These are phyloP conservation scores for Aplodontia rufa DNA, from an alignment of 2,113 vertebrate genomes.

Conservation along the genomic window DNA sequence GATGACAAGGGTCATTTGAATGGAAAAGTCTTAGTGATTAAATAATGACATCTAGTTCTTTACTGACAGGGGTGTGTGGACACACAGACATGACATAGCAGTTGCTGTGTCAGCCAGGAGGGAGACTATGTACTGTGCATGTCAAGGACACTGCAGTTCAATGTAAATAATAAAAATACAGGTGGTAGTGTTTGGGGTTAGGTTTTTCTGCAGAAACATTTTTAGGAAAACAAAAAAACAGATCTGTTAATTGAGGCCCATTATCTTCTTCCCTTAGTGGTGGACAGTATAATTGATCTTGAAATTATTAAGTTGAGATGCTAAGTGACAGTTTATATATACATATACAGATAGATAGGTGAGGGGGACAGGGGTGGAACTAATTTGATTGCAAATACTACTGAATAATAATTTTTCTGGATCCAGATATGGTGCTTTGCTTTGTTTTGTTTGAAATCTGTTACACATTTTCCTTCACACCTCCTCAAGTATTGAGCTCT, in stretches of 20 bases:
- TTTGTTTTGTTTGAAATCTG: neutral
- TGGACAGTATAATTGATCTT: neutral
- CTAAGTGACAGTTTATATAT: neutral
- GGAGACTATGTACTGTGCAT: neutral
- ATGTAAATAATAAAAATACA: neutral
- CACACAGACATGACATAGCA: neutral
- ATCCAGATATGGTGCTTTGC: neutral
- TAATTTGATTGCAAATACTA: neutral
- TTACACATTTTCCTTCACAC: neutral
- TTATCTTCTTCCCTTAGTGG: neutral
- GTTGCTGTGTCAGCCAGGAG: neutral
- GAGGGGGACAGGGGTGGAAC: too few relatives aligned
- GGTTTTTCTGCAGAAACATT: neutral
- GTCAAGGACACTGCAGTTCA: neutral
- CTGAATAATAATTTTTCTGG: neutral
- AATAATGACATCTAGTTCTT: neutral
- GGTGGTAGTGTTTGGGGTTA: neutral
- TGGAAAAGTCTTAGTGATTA: neutral
- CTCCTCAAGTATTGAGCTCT: neutral
- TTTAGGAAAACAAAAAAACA: neutral
- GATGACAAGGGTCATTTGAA: neutral
- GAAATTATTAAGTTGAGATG: slow-evolving; percentile 43
- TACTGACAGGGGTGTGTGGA: neutral
- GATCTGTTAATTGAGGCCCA: neutral
- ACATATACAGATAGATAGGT: too few relatives aligned